Evolutionary conservation across 2,888 invertebrate species (phyloP).

Genomic region (Deroplatys truncata): DNA sequence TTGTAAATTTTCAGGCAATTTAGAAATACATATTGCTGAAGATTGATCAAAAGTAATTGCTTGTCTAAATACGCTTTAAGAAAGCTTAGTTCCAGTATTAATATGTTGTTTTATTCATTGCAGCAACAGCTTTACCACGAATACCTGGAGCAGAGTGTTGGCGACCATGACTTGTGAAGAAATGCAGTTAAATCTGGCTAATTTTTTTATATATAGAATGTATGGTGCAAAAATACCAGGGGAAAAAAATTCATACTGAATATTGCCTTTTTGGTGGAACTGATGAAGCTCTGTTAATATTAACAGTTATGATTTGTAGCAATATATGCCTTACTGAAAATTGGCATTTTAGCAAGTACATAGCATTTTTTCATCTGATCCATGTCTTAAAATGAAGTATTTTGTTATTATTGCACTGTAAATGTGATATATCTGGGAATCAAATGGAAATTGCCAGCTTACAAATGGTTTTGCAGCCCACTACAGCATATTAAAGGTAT

Average conservation of each 20-base stretch:
- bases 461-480: no score
- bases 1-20: no score
- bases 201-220: neutral
- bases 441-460: neutral
- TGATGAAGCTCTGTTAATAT: neutral
- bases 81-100: neutral
- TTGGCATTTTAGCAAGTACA: neutral
- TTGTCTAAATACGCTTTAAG: no score
- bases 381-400: neutral
- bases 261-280: neutral
- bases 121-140: constrained; percentile 47
- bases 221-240: no score
- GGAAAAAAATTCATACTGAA: neutral
- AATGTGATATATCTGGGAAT: neutral
- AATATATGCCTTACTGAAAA: neutral
- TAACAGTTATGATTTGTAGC: neutral
- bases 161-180: constrained; percentile 45
- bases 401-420: neutral
- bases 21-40: no score
- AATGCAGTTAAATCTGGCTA: neutral
- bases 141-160: constrained; percentile 49
- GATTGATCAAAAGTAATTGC: no score
- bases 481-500: no score
- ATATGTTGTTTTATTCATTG: neutral
- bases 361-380: neutral